Base-by-base conservation (phyloP, 2,888 invertebrate genomes). In the Leucophenga montana region DNA sequence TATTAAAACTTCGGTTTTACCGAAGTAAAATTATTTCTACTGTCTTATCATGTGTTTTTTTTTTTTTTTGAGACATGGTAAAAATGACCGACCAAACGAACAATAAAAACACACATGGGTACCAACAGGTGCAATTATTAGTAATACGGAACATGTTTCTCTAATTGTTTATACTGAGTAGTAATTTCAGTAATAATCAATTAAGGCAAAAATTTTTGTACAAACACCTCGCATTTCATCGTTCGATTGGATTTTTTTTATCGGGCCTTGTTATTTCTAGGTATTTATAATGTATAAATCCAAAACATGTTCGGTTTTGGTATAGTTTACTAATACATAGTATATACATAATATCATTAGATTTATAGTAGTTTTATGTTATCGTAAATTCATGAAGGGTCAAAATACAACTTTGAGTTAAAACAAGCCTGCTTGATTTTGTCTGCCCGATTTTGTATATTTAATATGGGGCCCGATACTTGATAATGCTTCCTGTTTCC, bases 171-270 rank as follows among this genome's bases (percentile, higher is more conserved):
- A 11, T 8, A 39, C 39, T 39, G 39, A 27, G 27, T 27, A 4
- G 27, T 27, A 27, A 4, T 27, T 27, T 27, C 27, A 27, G 27
- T 27, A 3, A 39, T 3, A 39, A 39, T 1, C 39, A 39, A 39
- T 3, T 39, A 39, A 39, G 39, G 39, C 39, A 39, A 3, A 3
- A 39, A 39, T 39, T 39, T 11, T 27, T 61, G 61, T 61, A 61
- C 61, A 39, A 61, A 61, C 61, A 20, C 61, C 61, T 61, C 61
- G 61, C 61, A 61, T 61, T 39, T 44, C 18, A 61, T 22, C 39
- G 2, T 18, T 64, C 44, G 18, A 48, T 18, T 64, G 50, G 48
- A 50, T 22, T 64, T 48, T n/a, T 64, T 46, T 62, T 48, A 46
- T 20, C 16, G 39, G 39, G 11, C 39, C 39, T 39, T 39, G 39